These are phyloP conservation scores for Synaphobranchus kaupii DNA, from an alignment of 2,797 vertebrate genomes.

Conservation along the genomic window DNA sequence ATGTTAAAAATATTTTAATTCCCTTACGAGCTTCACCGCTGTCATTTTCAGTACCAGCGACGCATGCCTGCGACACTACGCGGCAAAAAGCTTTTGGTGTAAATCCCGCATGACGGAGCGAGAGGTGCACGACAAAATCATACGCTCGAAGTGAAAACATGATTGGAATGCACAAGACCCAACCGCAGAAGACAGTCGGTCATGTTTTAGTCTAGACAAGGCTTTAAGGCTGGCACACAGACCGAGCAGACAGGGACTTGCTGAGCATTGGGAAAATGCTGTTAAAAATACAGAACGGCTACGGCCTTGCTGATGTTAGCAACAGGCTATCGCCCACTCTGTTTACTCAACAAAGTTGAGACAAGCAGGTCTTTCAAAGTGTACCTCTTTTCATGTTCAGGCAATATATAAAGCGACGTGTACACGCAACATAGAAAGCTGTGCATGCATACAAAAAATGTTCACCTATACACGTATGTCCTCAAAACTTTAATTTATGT, in stretches of 20 bases:
- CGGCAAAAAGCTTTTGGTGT: too few species aligned
- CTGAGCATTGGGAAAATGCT: neutral
- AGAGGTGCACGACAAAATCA: neutral
- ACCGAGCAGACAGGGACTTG: neutral
- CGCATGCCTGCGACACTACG: too few species aligned
- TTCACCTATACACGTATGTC: neutral
- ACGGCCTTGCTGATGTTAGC: neutral
- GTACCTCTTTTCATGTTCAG: neutral
- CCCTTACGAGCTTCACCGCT: too few species aligned
- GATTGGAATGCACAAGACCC: neutral
- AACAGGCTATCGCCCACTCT: neutral
- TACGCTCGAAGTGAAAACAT: neutral
- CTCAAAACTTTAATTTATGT: neutral
- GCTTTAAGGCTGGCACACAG: neutral
- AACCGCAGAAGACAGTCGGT: neutral
- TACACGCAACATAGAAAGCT: neutral
- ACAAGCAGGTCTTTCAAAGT: neutral
- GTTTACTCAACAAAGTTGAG: neutral
- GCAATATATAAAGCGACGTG: neutral
- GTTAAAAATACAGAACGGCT: neutral
- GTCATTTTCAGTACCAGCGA: too few species aligned
- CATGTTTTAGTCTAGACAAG: slow-evolving; percentile 4
- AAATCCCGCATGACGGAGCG: too few species aligned
- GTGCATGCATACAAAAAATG: neutral
- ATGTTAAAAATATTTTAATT: too few species aligned